A percentile compares a stretch with the other conserved stretches of the same genome.
phyloP scores from a whole-genome alignment of 1,140 invertebrate species.

The Drosophila rufa region DNA sequence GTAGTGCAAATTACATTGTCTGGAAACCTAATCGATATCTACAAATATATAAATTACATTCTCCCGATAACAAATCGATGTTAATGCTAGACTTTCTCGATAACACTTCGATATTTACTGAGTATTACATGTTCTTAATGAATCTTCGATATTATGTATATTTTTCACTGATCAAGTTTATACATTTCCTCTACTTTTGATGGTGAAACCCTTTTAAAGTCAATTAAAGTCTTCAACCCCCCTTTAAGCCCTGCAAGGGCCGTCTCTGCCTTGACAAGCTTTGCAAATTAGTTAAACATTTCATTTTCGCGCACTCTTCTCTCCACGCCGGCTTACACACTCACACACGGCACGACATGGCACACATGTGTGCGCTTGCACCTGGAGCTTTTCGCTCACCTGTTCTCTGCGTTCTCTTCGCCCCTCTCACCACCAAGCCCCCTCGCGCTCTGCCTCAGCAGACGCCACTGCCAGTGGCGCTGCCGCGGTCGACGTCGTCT shows the following conservation, averaged over 20 bases:
- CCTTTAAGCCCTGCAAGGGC: background rate
- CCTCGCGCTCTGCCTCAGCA: background rate
- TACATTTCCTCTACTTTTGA: background rate
- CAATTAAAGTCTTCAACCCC: background rate
- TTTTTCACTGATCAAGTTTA: too few relatives aligned
- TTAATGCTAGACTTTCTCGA: too few relatives aligned
- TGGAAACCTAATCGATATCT: too few relatives aligned
- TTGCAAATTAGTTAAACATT: slow-evolving; percentile 48
- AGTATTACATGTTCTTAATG: background rate
- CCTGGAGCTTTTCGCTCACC: slow-evolving; percentile 23
- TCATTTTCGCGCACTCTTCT: slow-evolving; percentile 25
- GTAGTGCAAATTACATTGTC: background rate
- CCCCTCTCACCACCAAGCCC: slow-evolving; percentile 3
- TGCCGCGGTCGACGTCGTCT: slow-evolving; percentile 42
- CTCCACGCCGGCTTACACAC: slow-evolving; percentile 22
- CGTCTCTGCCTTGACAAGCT: slow-evolving; percentile 16
- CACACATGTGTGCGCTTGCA: background rate
- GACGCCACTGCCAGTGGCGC: slow-evolving; percentile 10
- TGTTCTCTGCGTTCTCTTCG: slow-evolving; percentile 8
- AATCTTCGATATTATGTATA: background rate
- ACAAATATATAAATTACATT: background rate
- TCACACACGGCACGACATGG: background rate
- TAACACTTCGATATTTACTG: too few relatives aligned
- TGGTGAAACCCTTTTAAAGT: background rate
- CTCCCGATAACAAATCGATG: background rate